A percentile compares a stretch with the other conserved stretches of the same genome.
Evolutionary conservation across 2,888 invertebrate species (phyloP).

Genomic region (Thecocarcelia acutangulata): DNA sequence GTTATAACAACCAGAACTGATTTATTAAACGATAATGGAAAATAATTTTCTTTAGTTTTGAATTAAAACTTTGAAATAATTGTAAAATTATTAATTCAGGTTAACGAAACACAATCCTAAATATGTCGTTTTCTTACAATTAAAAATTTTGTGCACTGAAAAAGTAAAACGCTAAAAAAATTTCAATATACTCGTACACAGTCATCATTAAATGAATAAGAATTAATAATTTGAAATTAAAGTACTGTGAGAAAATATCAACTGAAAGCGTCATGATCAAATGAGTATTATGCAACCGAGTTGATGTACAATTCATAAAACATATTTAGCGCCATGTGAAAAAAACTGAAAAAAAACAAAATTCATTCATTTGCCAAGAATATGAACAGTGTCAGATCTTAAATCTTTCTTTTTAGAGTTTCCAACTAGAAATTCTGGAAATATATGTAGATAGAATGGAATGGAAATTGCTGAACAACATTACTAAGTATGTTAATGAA

Average conservation of each 20-base stretch:
- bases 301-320: background rate
- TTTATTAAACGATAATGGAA: too few species aligned
- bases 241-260: constrained; percentile 60
- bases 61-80: constrained; percentile 1
- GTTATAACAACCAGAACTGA: too few species aligned
- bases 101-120: too few species aligned
- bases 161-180: constrained; percentile 3
- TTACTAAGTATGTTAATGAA: too few species aligned
- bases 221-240: constrained; percentile 39
- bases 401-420: too few species aligned
- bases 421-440: too few species aligned
- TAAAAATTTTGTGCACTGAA: constrained; percentile 39
- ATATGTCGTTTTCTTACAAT: constrained; percentile 12
- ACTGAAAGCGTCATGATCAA: constrained; percentile 20
- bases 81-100: too few species aligned
- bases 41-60: too few species aligned
- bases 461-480: too few species aligned
- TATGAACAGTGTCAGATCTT: background rate
- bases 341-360: background rate
- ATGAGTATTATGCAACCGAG: constrained; percentile 59
- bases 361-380: constrained; percentile 1
- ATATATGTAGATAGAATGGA: too few species aligned
- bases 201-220: constrained; percentile 21
- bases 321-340: constrained; percentile 39
- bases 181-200: constrained; percentile 25